phyloP scores from a whole-genome alignment of 2,888 invertebrate genomes.

The Lymantria dispar region DNA sequence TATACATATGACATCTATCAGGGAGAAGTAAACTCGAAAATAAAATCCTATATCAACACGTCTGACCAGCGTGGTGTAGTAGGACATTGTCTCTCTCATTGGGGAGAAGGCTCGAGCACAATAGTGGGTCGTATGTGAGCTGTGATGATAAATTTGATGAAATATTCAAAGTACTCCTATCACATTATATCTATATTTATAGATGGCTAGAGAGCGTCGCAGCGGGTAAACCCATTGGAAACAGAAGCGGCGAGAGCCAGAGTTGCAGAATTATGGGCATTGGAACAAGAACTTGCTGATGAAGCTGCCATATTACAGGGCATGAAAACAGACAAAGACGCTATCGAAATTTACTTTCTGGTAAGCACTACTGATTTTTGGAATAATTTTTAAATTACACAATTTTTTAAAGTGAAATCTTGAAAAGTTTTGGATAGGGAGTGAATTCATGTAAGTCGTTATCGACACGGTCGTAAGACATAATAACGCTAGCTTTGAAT shows the following conservation, averaged over 20 bases:
- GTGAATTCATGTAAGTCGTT: no score
- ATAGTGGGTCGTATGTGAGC: no score
- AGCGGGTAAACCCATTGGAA: constrained; percentile 84
- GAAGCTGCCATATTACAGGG: constrained; percentile 76
- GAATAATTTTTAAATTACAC: not conserved
- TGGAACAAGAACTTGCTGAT: constrained; percentile 76
- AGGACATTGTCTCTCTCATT: no score
- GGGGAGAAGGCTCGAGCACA: no score
- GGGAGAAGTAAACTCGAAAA: no score
- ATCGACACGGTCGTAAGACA: no score
- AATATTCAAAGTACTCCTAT: not conserved
- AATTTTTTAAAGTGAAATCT: not conserved
- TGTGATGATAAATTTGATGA: no score
- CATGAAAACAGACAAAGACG: constrained; percentile 70
- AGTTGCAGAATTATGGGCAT: constrained; percentile 74
- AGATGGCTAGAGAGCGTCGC: constrained; percentile 90
- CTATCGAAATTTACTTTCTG: constrained; percentile 72
- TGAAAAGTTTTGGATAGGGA: not conserved
- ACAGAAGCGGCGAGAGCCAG: constrained; percentile 73
- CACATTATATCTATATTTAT: constrained; percentile 53
- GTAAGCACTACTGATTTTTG: constrained; percentile 28
- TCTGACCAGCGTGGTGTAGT: no score
- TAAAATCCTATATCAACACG: no score
- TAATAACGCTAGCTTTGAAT: no score
- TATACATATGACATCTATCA: no score